Evolutionary conservation across 1,140 invertebrate genomes (phyloP).

Genomic region (Ips typographus): DNA sequence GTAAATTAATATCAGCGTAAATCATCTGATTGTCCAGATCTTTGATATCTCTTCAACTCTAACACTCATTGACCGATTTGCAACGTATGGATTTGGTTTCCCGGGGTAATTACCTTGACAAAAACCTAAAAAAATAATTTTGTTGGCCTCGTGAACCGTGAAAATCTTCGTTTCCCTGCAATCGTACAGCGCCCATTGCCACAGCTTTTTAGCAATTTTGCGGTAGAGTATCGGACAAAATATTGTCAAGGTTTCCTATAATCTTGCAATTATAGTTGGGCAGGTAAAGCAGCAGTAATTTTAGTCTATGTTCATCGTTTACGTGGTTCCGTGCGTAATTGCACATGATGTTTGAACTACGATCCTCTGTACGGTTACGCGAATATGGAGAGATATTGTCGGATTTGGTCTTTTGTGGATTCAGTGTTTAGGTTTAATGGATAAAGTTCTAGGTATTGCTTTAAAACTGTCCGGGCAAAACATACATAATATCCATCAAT

Average conservation of each 20-base stretch:
- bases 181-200: not conserved
- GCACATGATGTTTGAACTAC: constrained; percentile 7
- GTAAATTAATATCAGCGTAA: no score
- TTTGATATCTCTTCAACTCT: no score
- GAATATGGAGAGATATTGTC: no score
- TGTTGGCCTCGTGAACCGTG: constrained; percentile 11
- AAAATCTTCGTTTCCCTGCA: constrained; percentile 15
- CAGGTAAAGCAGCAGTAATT: constrained; percentile 13
- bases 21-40: no score
- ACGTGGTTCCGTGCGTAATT: constrained; percentile 3
- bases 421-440: no score
- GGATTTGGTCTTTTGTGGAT: no score
- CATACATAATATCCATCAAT: not conserved
- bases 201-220: constrained; percentile 19
- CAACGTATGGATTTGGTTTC: not conserved
- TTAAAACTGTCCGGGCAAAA: no score
- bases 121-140: constrained; percentile 16
- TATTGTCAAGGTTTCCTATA: constrained; percentile 27
- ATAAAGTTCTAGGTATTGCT: no score
- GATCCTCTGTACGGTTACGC: not conserved
- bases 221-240: constrained; percentile 20
- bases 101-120: constrained; percentile 8
- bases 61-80: no score
- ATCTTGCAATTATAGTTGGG: constrained; percentile 8
- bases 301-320: constrained; percentile 7